phyloP scores from a whole-genome alignment of 2,113 vertebrate genomes.

The Thunnus thynnus region DNA sequence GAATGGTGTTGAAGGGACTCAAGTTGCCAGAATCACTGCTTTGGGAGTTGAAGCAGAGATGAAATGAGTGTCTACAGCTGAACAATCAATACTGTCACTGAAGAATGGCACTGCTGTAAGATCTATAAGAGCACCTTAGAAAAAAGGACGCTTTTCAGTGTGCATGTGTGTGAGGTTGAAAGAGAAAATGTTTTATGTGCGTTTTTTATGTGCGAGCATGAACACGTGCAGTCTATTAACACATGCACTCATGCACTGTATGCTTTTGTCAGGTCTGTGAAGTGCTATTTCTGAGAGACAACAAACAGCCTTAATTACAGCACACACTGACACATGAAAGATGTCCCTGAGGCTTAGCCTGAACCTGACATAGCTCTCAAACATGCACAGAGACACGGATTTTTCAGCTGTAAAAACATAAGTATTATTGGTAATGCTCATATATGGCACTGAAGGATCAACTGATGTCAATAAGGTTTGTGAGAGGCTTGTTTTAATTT shows the following conservation, averaged over 20 bases:
- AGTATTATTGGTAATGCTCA: no score
- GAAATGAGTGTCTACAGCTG: slow-evolving; percentile 41
- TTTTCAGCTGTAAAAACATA: slow-evolving; percentile 9
- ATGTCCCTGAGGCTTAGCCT: slow-evolving; percentile 10
- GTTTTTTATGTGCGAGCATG: slow-evolving; percentile 12
- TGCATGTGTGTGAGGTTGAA: not conserved
- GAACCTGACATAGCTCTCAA: slow-evolving; percentile 10
- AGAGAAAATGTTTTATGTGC: slow-evolving; percentile 1
- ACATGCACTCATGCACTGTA: not conserved
- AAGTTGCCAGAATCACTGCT: slow-evolving; percentile 31
- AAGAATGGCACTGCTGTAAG: slow-evolving; percentile 44
- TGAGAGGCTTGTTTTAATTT: not conserved
- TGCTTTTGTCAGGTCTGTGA: slow-evolving; percentile 7
- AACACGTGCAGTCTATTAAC: slow-evolving; percentile 27
- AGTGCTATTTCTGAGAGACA: slow-evolving; percentile 29
- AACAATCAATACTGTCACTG: slow-evolving; percentile 70
- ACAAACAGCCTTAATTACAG: slow-evolving; percentile 46
- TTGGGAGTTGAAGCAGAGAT: slow-evolving; percentile 30
- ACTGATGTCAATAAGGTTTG: not conserved
- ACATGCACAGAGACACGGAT: not conserved
- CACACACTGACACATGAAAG: slow-evolving; percentile 31
- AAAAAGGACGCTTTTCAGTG: slow-evolving; percentile 10
- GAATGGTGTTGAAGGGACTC: slow-evolving; percentile 32
- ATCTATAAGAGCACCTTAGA: slow-evolving; percentile 39
- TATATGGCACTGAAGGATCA: not conserved